Base-by-base conservation (phyloP, 2,113 vertebrate genomes). In the Porphyrio hochstetteri region DNA sequence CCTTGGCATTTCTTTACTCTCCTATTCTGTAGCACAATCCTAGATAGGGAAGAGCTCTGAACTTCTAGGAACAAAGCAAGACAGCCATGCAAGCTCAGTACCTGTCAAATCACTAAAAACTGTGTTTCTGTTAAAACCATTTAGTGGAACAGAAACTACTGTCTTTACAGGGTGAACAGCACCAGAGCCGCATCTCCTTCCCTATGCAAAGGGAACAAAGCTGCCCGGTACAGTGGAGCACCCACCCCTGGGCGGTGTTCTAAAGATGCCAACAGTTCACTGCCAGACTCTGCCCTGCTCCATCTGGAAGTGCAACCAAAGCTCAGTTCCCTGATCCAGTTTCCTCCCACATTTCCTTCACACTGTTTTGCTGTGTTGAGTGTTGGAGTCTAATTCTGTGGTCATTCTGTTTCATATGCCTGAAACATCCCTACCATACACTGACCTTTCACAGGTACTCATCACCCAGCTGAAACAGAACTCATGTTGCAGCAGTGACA, bases 191-290 rank as follows among this genome's bases (percentile, higher is more conserved):
- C 15, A 13, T 38, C 1, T 50, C n/a, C 29, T 16, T 3, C 38
- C 64, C 55, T 2, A 14, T 36, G 31, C 25, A 44, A 36, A 50
- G 14, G 27, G 60, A 46, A 28, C 24, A n/a, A 40, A 71, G 67
- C 36, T 52, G 5, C 44, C 44, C 14, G 0, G 5, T 8, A 9
- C 3, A 1, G 31, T 2, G 27, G 17, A 18, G 82, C 27, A 44
- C 46, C 21, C 57, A n/a, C 18, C n/a, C 9, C 8, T 0, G 7
- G 0, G 9, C 0, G 46, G 23, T 5, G 10, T 16, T 4, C 4
- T 70, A 13, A 5, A 33, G 61, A n/a, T 12, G 55, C n/a, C 36
- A 8, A 3, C 1, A 2, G 13, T 83, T 59, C 31, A 0, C 31
- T 29, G 31, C 53, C 5, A 24, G n/a, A 8, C 33, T 19, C 44